Conservation (phyloP, 2,797 vertebrate genomes). For the Peromyscus aztecus region DNA sequence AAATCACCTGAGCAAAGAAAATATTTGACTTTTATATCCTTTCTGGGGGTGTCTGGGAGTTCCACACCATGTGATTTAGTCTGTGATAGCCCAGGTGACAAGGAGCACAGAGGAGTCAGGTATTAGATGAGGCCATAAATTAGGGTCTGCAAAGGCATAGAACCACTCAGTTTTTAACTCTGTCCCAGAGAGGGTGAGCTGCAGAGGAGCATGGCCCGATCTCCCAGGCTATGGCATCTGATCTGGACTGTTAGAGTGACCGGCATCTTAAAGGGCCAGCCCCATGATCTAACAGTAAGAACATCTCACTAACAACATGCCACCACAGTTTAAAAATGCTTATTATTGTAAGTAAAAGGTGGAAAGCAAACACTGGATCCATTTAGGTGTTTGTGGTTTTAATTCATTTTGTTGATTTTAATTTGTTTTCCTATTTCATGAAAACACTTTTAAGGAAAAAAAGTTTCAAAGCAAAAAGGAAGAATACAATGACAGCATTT, state of each 20-base stretch:
- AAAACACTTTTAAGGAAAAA: neutral
- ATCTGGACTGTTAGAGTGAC: neutral
- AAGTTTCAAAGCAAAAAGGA: neutral
- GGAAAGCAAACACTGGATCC: neutral
- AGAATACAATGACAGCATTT: conserved; percentile 29
- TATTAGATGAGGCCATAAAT: neutral
- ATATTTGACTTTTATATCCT: neutral
- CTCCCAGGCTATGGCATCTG: neutral
- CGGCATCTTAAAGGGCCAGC: neutral
- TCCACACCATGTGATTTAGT: neutral
- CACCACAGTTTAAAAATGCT: neutral
- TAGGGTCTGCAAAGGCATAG: neutral
- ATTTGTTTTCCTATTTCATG: conserved; percentile 29
- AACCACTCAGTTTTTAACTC: neutral
- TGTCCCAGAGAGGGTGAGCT: neutral
- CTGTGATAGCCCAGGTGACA: neutral
- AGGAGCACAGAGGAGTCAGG: neutral
- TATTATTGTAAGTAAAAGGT: neutral
- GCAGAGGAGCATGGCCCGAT: neutral
- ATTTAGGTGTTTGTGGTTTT: conserved; percentile 8
- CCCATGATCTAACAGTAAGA: neutral
- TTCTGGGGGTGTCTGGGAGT: neutral
- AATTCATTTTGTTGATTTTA: conserved; percentile 50
- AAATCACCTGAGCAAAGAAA: neutral
- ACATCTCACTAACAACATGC: neutral